Percentiles rank a stretch among this genome's conserved stretches.
These are phyloP conservation scores for Conops quadrifasciatus DNA, from an alignment of 2,888 invertebrate genomes.

Conservation along the genomic window DNA sequence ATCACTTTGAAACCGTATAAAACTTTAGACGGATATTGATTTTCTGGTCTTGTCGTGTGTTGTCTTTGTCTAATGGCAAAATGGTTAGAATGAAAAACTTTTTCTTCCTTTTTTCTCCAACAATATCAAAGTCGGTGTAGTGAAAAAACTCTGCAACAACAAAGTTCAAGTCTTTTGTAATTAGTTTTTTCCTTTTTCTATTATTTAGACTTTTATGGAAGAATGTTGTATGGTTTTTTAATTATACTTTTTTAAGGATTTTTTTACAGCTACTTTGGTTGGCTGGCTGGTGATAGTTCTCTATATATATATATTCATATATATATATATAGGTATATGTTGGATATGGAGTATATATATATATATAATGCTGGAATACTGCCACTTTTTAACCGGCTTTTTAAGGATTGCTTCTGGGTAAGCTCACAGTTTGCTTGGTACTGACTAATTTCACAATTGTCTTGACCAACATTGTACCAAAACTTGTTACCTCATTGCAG, in stretches of 20 bases:
- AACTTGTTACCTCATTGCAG: constrained; percentile 37
- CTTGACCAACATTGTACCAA: not conserved
- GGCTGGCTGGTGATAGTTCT: constrained; percentile 28
- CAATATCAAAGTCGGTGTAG: not conserved
- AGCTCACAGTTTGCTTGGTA: constrained; percentile 54
- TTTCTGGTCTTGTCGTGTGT: constrained; percentile 47
- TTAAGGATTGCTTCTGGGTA: constrained; percentile 44
- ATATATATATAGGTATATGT: constrained; percentile 28
- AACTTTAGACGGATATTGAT: constrained; percentile 67
- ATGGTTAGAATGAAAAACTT: constrained; percentile 22
- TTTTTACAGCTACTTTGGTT: constrained; percentile 12
- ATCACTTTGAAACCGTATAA: constrained; percentile 59
- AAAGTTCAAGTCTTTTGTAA: not conserved
- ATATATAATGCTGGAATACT: constrained; percentile 34
- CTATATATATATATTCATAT: constrained; percentile 37
- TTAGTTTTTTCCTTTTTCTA: constrained; percentile 3
- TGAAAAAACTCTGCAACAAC: not conserved
- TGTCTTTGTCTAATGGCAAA: constrained; percentile 12
- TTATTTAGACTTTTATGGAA: too few relatives aligned
- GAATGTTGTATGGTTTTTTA: not conserved
- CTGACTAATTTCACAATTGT: constrained; percentile 47
- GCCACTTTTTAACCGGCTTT: constrained; percentile 44
- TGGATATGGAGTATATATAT: constrained; percentile 26
- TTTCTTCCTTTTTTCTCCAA: constrained; percentile 26
- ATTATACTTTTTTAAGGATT: not conserved